Percentiles rank a stretch among this genome's conserved stretches.
phyloP scores from a whole-genome alignment of 2,888 invertebrate species.

The Acholoe squamosa region DNA sequence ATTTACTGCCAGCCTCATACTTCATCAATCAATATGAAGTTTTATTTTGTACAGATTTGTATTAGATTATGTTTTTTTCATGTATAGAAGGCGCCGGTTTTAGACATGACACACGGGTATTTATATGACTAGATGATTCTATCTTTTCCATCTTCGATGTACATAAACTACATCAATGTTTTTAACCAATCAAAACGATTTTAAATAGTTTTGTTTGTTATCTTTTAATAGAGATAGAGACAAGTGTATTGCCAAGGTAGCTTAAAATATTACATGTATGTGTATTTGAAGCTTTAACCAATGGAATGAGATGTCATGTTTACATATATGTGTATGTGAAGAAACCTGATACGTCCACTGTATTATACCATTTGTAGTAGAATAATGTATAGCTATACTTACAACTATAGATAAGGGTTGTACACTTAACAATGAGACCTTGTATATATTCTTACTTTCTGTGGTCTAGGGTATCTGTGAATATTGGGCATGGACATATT shows the following conservation, averaged over 20 bases:
- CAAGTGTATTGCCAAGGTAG: too few relatives aligned
- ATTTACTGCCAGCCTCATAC: conserved; percentile 9
- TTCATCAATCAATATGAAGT: background rate
- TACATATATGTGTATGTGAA: too few relatives aligned
- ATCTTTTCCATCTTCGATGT: background rate
- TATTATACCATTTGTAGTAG: background rate
- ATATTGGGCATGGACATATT: background rate
- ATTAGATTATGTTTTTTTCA: background rate
- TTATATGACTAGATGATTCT: background rate
- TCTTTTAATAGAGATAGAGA: conserved; percentile 3
- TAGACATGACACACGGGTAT: background rate
- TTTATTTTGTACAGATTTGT: background rate
- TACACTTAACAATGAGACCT: conserved; percentile 7
- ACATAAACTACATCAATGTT: background rate
- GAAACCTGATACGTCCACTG: background rate
- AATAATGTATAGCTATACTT: conserved; percentile 27
- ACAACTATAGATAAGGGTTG: background rate
- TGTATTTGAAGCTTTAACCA: too few relatives aligned
- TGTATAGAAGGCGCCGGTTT: background rate
- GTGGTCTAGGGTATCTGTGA: background rate
- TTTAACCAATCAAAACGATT: background rate
- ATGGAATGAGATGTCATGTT: too few relatives aligned
- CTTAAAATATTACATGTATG: too few relatives aligned
- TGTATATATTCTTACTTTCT: background rate
- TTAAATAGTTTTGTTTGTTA: background rate